Evolutionary conservation across 2,888 invertebrate species (phyloP), one percentile per base, ranked within the genome.

Genomic region (Morpho helenor): DNA sequence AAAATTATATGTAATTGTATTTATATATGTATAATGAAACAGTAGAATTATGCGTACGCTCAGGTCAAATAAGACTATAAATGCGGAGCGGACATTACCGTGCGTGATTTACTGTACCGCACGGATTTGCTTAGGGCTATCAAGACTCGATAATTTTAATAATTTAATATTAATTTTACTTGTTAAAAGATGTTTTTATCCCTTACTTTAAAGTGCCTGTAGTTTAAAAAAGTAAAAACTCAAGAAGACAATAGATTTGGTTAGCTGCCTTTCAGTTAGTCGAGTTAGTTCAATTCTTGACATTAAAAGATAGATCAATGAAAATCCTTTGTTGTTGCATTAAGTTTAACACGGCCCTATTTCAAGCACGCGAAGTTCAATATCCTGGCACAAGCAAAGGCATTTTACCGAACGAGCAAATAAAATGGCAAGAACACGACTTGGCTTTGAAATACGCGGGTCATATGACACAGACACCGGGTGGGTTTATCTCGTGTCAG

Each of bases 401-500:
- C 66, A 70, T 71, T 66, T 71, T 67, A 67, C 69, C 63, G 69
- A 60, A 60, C 61, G 68, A 71, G 72, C 73, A 77, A 76, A 77
- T 76, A 74, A 78, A 76, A 75, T 71, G 62, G 73, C 72, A 72
- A 72, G 72, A 76, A 72, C 73, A 73, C 70, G 71, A 74, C 70
- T 72, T 65, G 69, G 66, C 73, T 77, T 73, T 76, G 73, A 76
- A 74, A 75, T 69, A 70, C 75, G 68, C 69, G 75, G 77, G 75
- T 80, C 79, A 75, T 67, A 66, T 74, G 76, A 75, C 75, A 74
- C 71, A 71, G 72, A 72, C 73, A 68, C 68, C 59, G 66, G 66
- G 63, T 60, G 63, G 62, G 66, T 66, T 63, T 70, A 66, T 69
- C 70, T 67, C 65, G 66, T 63, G 66, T 65, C 64, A 60, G 62